Conservation (phyloP, 92 coral and sea anemone genomes). For the Parazoanthus atlanticus region DNA sequence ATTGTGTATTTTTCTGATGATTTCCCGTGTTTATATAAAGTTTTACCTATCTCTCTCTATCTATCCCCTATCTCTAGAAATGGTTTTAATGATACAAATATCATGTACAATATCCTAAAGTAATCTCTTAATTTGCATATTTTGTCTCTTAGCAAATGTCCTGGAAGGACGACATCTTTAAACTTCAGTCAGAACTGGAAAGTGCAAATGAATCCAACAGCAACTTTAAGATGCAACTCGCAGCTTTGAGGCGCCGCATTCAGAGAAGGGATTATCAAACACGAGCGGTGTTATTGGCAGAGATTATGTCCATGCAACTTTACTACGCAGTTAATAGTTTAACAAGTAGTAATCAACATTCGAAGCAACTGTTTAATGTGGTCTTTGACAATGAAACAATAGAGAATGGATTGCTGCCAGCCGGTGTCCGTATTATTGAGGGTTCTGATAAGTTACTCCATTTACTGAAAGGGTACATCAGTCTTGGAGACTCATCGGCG, state of each 20-base stretch:
- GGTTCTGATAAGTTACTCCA: constrained; percentile 74
- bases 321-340: constrained; percentile 71
- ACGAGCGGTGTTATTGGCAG: constrained; percentile 71
- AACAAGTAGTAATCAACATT: constrained; percentile 38
- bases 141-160: constrained; percentile 53
- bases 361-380: neutral
- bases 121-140: neutral
- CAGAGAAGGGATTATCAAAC: constrained; percentile 66
- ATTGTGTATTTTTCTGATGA: no score
- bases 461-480: constrained; percentile 70
- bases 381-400: neutral
- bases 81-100: neutral
- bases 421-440: constrained; percentile 69
- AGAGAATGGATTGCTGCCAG: constrained; percentile 13
- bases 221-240: constrained; percentile 56
- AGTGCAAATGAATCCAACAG: constrained; percentile 62
- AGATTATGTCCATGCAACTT: constrained; percentile 87
- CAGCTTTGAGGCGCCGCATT: constrained; percentile 47
- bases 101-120: neutral
- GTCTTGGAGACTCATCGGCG: constrained; percentile 51
- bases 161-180: constrained; percentile 57
- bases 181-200: constrained; percentile 73
- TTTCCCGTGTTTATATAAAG: no score
- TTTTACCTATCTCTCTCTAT: no score
- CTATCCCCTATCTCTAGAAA: neutral